These are phyloP conservation scores for Neodiprion pinetum DNA, from an alignment of 1,140 invertebrate species.

Conservation along the genomic window DNA sequence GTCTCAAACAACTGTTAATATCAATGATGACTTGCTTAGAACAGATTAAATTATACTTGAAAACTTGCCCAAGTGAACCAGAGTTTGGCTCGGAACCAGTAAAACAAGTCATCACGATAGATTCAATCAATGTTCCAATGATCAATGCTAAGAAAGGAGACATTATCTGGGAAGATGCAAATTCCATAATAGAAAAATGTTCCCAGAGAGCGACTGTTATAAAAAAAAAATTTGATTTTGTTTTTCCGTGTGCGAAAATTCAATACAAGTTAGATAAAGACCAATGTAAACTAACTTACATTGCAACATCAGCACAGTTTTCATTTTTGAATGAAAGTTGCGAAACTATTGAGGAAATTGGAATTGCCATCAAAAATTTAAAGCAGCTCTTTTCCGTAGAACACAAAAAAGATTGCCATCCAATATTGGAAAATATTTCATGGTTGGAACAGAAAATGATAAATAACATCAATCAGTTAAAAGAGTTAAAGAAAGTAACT, in stretches of 20 bases:
- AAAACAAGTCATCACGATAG: conserved; percentile 33
- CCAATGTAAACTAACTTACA: conserved; percentile 36
- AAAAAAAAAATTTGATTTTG: conserved; percentile 56
- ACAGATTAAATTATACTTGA: conserved; percentile 67
- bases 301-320: conserved; percentile 53
- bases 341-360: conserved; percentile 50
- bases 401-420: conserved; percentile 44
- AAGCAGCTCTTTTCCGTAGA: conserved; percentile 50
- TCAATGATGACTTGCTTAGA: conserved; percentile 62
- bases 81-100: conserved; percentile 52
- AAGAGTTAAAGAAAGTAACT: conserved; percentile 25
- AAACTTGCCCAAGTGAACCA: conserved; percentile 66
- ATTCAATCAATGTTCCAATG: conserved; percentile 53
- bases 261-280: conserved; percentile 39
- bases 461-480: conserved; percentile 28
- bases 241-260: conserved; percentile 51
- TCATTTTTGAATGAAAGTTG: conserved; percentile 42
- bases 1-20: conserved; percentile 61
- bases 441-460: conserved; percentile 40
- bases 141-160: conserved; percentile 62
- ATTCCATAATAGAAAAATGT: conserved; percentile 52
- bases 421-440: conserved; percentile 42
- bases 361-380: conserved; percentile 44
- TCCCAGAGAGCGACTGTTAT: conserved; percentile 40
- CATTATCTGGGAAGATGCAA: conserved; percentile 58